These are phyloP conservation scores for Vidua macroura DNA, from an alignment of 2,113 vertebrate species.

Conservation along the genomic window DNA sequence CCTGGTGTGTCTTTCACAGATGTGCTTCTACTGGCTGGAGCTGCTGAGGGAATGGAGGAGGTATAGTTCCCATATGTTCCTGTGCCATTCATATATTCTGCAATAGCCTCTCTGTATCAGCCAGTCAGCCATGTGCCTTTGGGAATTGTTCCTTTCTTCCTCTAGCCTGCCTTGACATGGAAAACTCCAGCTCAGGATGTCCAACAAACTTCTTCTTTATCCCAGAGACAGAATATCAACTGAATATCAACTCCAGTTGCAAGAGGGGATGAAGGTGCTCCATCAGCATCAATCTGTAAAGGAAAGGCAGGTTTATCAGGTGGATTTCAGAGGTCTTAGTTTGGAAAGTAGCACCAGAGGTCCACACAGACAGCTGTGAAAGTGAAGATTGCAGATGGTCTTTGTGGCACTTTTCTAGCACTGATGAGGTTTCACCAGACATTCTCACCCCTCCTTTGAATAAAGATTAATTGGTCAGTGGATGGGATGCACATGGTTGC, in stretches of 20 bases:
- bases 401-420: neutral
- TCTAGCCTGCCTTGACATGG: neutral
- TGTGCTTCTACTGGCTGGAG: neutral
- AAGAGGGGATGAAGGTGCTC: neutral
- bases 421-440: neutral
- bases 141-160: neutral
- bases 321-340: neutral
- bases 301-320: neutral
- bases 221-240: neutral
- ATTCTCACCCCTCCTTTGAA: neutral
- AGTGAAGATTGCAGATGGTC: neutral
- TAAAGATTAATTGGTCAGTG: neutral
- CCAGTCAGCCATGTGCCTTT: neutral
- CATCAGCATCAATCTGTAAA: neutral
- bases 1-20: slow-evolving; percentile 10
- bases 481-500: neutral
- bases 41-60: neutral
- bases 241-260: neutral
- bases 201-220: neutral
- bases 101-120: neutral
- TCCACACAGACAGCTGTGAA: neutral
- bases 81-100: neutral
- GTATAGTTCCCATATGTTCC: neutral
- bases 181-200: neutral
- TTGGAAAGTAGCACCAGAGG: neutral